Evolutionary conservation across 2,113 vertebrate genomes (phyloP).

Genomic region (Salvator merianae): DNA sequence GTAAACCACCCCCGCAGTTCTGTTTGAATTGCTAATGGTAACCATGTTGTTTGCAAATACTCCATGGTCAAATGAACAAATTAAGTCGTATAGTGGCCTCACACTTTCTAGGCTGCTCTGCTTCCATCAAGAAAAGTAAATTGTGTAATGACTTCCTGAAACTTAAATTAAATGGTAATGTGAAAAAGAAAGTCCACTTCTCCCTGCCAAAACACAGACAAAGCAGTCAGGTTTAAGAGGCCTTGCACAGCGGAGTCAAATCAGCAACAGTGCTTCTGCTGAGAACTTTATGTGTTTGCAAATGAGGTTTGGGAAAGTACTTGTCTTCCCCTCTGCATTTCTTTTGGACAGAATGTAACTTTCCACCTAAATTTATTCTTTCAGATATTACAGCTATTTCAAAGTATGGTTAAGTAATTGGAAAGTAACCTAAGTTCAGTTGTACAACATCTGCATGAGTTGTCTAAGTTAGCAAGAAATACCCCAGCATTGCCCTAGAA

Average conservation of each 20-base stretch:
- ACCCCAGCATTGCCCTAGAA: too few relatives aligned
- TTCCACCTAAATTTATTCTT: background rate
- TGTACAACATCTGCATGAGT: too few relatives aligned
- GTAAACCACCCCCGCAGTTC: background rate
- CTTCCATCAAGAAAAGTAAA: background rate
- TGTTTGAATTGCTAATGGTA: background rate
- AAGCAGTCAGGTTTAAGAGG: background rate
- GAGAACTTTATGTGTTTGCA: background rate
- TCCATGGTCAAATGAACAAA: constrained; percentile 9
- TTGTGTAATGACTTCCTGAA: constrained; percentile 9
- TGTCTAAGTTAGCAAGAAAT: too few relatives aligned
- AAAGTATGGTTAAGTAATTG: background rate
- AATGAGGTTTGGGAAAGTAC: background rate
- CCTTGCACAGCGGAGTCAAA: background rate
- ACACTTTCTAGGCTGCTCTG: background rate
- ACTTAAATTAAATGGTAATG: background rate
- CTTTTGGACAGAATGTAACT: background rate
- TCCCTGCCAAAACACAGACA: background rate
- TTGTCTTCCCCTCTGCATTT: background rate
- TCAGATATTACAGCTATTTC: background rate
- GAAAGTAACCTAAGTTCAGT: too few relatives aligned
- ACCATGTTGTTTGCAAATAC: background rate
- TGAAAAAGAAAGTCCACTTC: background rate
- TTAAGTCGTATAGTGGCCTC: constrained; percentile 4
- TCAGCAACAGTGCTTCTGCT: background rate